Evolutionary conservation across 2,888 invertebrate genomes (phyloP).

Genomic region (Apotomis betuletana): DNA sequence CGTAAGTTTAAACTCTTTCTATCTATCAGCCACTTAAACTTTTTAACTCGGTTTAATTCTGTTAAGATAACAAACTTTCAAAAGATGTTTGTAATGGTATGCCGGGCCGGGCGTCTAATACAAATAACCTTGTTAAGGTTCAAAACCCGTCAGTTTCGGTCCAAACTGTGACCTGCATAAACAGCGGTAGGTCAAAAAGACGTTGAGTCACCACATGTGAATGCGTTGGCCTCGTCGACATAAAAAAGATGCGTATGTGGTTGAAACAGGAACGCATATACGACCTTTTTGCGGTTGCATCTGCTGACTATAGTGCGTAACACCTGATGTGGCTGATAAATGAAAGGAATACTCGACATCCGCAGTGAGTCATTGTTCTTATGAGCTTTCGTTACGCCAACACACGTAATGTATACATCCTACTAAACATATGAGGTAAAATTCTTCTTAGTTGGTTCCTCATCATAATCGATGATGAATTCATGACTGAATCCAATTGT

Average conservation of each 20-base stretch:
- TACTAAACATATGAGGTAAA: slow-evolving; percentile 10
- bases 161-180: slow-evolving; percentile 21
- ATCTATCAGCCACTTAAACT: no score
- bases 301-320: slow-evolving; percentile 33
- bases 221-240: slow-evolving; percentile 30
- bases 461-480: no score
- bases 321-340: slow-evolving; percentile 36
- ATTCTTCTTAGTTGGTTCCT: not conserved
- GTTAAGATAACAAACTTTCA: not conserved
- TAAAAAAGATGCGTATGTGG: slow-evolving; percentile 13
- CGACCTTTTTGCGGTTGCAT: slow-evolving; percentile 2
- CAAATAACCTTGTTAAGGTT: not conserved
- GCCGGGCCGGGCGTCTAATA: not conserved
- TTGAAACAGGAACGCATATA: slow-evolving; percentile 1
- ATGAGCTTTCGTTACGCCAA: slow-evolving; percentile 30
- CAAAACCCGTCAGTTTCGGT: slow-evolving; percentile 23
- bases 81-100: not conserved
- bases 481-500: no score
- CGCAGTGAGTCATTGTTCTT: slow-evolving; percentile 41
- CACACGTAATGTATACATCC: slow-evolving; percentile 19
- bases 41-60: slow-evolving; percentile 9
- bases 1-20: not conserved
- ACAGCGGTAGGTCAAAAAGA: slow-evolving; percentile 26
- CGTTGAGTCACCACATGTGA: slow-evolving; percentile 42
- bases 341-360: slow-evolving; percentile 31